A percentile compares a stretch with the other conserved stretches of the same genome.
These are phyloP conservation scores for Anisognathus igniventris DNA, from an alignment of 2,797 vertebrate species.

Conservation along the genomic window DNA sequence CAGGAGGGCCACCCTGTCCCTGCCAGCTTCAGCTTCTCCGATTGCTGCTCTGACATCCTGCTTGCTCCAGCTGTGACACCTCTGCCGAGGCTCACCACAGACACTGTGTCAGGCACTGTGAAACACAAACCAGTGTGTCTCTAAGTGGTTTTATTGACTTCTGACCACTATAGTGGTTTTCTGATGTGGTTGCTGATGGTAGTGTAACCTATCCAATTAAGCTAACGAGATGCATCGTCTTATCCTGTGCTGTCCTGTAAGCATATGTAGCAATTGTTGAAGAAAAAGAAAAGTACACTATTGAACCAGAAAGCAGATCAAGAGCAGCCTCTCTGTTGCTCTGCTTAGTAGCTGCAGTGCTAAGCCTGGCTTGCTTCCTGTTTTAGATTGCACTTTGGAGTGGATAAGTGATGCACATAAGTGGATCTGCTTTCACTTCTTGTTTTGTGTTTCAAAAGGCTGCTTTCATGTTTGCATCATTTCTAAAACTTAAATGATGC, in stretches of 20 bases:
- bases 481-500: not conserved
- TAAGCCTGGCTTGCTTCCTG: not conserved
- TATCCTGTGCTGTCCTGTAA: not conserved
- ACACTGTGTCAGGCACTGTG: not conserved
- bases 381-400: not conserved
- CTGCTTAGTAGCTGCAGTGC: not conserved
- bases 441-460: not conserved
- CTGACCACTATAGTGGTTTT: not conserved
- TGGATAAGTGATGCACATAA: not conserved
- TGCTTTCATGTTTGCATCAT: not conserved
- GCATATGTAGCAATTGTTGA: not conserved
- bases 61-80: fast-evolving
- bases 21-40: fast-evolving
- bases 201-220: not conserved
- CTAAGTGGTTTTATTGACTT: not conserved
- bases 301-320: not conserved
- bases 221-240: fast-evolving
- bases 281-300: not conserved
- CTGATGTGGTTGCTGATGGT: not conserved
- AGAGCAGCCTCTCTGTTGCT: not conserved
- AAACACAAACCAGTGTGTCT: not conserved
- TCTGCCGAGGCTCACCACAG: not conserved
- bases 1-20: not conserved
- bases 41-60: not conserved
- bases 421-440: not conserved